These are phyloP conservation scores for Gasteruption jaculator DNA, from an alignment of 2,888 invertebrate species.

Conservation along the genomic window DNA sequence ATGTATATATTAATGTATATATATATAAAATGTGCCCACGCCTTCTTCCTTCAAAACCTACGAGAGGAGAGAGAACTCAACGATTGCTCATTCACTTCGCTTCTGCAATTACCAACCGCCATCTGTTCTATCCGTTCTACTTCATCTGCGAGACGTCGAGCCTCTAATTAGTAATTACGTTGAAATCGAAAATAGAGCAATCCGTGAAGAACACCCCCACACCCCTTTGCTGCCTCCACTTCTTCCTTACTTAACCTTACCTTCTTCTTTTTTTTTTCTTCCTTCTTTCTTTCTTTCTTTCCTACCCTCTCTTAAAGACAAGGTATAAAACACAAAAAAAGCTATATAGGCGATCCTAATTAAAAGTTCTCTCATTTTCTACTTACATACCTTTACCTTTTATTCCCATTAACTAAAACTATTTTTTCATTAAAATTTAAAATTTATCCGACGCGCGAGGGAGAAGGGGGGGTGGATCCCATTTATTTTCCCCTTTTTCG, in stretches of 20 bases:
- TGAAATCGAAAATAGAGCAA: slow-evolving; percentile 33
- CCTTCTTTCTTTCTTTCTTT: slow-evolving; percentile 5
- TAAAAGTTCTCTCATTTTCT: too few relatives aligned
- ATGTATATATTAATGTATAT: too few relatives aligned
- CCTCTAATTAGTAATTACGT: slow-evolving; percentile 36
- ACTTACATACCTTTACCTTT: too few relatives aligned
- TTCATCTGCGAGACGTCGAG: slow-evolving; percentile 30
- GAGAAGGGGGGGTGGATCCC: too few relatives aligned
- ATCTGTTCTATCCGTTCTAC: slow-evolving; percentile 30
- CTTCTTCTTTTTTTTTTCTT: not conserved
- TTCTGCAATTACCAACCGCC: slow-evolving; percentile 32
- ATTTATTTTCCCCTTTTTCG: too few relatives aligned
- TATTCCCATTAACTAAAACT: too few relatives aligned
- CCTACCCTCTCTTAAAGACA: not conserved
- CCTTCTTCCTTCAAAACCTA: too few relatives aligned
- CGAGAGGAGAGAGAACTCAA: slow-evolving; percentile 15
- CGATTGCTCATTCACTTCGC: slow-evolving; percentile 10
- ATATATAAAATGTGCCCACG: too few relatives aligned
- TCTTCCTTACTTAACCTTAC: slow-evolving; percentile 5
- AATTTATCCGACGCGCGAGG: too few relatives aligned
- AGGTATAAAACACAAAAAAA: too few relatives aligned
- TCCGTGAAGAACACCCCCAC: slow-evolving; percentile 13
- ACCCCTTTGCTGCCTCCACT: slow-evolving; percentile 10
- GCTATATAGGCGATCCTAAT: too few relatives aligned
- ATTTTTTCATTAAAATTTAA: too few relatives aligned